Evolutionary conservation across 2,888 invertebrate genomes (phyloP).

Genomic region (Nomada ferruginata): DNA sequence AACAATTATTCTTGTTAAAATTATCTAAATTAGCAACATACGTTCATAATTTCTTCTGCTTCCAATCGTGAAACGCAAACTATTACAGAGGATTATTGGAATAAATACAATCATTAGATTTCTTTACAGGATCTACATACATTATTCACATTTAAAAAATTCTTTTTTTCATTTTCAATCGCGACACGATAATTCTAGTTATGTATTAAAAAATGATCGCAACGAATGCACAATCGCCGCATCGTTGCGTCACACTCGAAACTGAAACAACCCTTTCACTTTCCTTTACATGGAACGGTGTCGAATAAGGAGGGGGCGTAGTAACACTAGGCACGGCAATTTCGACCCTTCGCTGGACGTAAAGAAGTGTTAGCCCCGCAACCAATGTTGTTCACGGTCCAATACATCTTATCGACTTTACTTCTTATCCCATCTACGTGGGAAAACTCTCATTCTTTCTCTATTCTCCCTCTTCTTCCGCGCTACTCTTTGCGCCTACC

Average conservation of each 20-base stretch:
- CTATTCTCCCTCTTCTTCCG: constrained; percentile 1
- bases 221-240: too few species aligned
- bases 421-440: constrained; percentile 75
- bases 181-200: too few species aligned
- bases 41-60: too few species aligned
- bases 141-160: too few species aligned
- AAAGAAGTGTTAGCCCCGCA: constrained; percentile 72
- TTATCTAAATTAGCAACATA: too few species aligned
- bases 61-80: too few species aligned
- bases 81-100: too few species aligned
- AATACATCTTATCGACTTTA: constrained; percentile 77
- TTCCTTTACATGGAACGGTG: constrained; percentile 46
- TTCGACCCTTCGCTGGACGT: constrained; percentile 64
- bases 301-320: constrained; percentile 42
- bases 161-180: too few species aligned
- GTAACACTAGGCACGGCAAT: constrained; percentile 65
- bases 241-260: constrained; percentile 3
- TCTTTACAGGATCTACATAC: too few species aligned
- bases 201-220: too few species aligned
- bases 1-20: too few species aligned
- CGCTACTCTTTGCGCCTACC: neutral
- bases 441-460: constrained; percentile 70
- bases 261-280: constrained; percentile 48
- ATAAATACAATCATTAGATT: too few species aligned
- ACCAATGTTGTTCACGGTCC: constrained; percentile 75